Base-by-base conservation (phyloP, 2,797 vertebrate genomes). In the Myotis vivesi region DNA sequence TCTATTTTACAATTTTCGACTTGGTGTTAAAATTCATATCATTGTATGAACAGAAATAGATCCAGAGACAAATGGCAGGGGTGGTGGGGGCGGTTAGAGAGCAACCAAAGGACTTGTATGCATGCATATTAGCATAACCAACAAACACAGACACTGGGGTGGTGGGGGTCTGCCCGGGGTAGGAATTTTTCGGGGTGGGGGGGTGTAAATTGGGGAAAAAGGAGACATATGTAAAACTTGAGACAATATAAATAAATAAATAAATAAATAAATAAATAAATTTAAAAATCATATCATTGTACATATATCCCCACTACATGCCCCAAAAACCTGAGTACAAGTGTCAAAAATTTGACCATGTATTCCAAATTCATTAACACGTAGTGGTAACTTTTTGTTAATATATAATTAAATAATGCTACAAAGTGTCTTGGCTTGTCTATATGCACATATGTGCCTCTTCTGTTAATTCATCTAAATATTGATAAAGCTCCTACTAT, bases 1-100 rank as follows among this genome's bases (percentile, higher is more conserved):
- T 95, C 57, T 86, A 38, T 77, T 91, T 84, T 55, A 51, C 11
- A 77, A 44, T 73, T 62, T 93, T 92, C 77, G 44, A 22, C 46
- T 89, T 72, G 46, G 38, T 84, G 36, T 89, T 93, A 59, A 72
- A 85, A 79, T 87, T 79, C n/a, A 68, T 71, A 17, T 33, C 68
- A 84, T 38, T 72, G 55, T 44, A n/a, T 15, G 28, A 62, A 62
- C 28, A 62, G 28, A 62, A 62, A 62, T 30, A 62, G 59, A 62
- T 62, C 2, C 28, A 62, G 59, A 62, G 59, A 62, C 59, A 6
- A 62, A 30, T 62, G 59, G 59, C 12, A 62, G 12, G 25, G 12
- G 59, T 6, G 28, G 28, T 15, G 25, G 12, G 12, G 12, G 11
- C 0, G 2, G 59, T 62, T 62, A 62, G 59, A 62, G 25, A 30